Evolutionary conservation across 2,113 vertebrate genomes (phyloP).

Genomic region (Furnarius figulus): DNA sequence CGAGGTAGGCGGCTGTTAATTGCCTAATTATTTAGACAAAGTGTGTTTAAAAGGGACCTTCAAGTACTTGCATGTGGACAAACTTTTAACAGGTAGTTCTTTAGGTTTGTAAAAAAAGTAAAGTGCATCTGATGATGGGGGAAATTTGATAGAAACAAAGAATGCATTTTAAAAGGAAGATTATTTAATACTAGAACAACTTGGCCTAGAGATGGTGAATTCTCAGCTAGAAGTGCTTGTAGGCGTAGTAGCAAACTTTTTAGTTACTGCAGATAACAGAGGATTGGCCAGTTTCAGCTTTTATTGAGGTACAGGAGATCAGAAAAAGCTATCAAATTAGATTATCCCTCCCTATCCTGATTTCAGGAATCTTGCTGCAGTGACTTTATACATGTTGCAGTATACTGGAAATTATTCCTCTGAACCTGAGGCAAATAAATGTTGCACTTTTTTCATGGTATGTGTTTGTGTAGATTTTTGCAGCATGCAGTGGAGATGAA

Average conservation of each 20-base stretch:
- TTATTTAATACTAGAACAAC: background rate
- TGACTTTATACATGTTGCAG: background rate
- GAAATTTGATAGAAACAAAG: background rate
- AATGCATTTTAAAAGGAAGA: background rate
- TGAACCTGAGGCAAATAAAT: background rate
- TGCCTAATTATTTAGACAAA: background rate
- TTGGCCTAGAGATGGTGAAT: background rate
- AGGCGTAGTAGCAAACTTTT: background rate
- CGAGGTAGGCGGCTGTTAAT: background rate
- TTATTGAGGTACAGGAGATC: background rate
- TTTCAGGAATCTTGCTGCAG: background rate
- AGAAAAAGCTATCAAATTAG: background rate
- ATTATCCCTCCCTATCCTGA: background rate
- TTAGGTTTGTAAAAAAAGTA: background rate
- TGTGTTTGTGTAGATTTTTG: background rate
- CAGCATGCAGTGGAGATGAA: accelerated
- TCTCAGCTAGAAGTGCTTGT: background rate
- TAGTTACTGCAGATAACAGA: background rate
- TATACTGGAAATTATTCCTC: background rate
- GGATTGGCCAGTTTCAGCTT: background rate
- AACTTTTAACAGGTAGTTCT: background rate
- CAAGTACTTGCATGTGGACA: background rate
- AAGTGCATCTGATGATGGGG: background rate
- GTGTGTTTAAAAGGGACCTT: background rate
- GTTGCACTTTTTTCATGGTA: background rate